Evolutionary conservation across 2,797 vertebrate genomes (phyloP).

Genomic region (Nyctalus aviator): DNA sequence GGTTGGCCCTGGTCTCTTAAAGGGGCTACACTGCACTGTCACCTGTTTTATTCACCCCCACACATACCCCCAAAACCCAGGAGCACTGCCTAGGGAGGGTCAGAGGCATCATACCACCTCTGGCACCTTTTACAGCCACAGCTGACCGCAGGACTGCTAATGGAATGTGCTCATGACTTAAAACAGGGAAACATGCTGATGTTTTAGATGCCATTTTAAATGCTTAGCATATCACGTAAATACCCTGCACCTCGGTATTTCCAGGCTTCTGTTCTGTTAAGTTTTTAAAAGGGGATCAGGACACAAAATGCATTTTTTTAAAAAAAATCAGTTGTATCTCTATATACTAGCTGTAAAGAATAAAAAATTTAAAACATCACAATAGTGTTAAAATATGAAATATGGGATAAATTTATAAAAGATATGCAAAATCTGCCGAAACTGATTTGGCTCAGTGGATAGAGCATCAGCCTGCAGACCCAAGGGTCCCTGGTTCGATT

Average conservation of each 20-base stretch:
- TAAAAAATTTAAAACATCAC: conserved; percentile 11
- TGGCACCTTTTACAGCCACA: not conserved
- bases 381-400: not conserved
- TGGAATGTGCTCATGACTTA: not conserved
- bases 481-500: no score
- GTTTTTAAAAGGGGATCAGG: not conserved
- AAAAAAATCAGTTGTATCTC: conserved; percentile 19
- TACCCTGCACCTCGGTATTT: not conserved
- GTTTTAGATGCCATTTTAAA: not conserved
- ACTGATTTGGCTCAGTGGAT: no score
- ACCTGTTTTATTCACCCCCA: not conserved
- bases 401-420: not conserved
- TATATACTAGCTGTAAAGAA: not conserved
- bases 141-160: not conserved
- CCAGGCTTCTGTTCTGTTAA: not conserved
- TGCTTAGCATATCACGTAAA: not conserved
- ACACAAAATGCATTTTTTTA: not conserved
- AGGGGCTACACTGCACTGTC: conserved; percentile 51
- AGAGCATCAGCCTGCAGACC: no score
- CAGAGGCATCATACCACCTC: not conserved
- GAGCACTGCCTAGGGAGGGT: not conserved
- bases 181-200: not conserved
- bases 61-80: not conserved
- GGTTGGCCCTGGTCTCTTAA: conserved; percentile 64
- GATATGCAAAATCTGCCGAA: not conserved